These are phyloP conservation scores for Penaeus japonicus DNA, from an alignment of 1,140 invertebrate species.

Conservation along the genomic window DNA sequence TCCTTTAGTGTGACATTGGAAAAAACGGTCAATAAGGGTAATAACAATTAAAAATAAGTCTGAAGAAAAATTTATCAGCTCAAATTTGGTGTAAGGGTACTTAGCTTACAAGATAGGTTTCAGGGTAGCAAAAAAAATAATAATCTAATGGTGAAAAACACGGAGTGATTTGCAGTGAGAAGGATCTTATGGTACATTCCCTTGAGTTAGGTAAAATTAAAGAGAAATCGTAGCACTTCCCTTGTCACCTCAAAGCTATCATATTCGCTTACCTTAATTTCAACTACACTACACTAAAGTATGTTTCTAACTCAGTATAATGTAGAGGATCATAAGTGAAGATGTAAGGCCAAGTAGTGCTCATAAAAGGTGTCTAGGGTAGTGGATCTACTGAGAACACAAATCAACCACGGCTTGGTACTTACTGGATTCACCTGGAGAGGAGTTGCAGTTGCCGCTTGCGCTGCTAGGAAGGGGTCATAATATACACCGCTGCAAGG, in stretches of 20 bases:
- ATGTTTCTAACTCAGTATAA: not conserved
- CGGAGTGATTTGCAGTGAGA: not conserved
- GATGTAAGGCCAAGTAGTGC: not conserved
- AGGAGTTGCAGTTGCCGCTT: slow-evolving; percentile 76
- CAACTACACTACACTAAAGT: not conserved
- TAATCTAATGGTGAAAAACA: too few species aligned
- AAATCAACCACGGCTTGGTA: slow-evolving; percentile 23
- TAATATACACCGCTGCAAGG: slow-evolving; percentile 83
- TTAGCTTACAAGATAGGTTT: too few species aligned
- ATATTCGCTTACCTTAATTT: slow-evolving; percentile 26
- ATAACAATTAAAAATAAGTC: not conserved
- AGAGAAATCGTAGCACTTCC: slow-evolving; percentile 17
- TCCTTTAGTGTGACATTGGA: slow-evolving; percentile 25
- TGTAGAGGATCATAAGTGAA: not conserved
- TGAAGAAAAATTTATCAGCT: too few species aligned
- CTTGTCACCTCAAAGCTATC: slow-evolving; percentile 38
- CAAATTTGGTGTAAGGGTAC: too few species aligned
- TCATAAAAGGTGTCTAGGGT: slow-evolving; percentile 14
- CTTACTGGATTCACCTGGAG: slow-evolving; percentile 77
- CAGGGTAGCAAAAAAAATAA: too few species aligned
- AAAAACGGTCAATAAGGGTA: not conserved
- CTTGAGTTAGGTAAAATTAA: slow-evolving; percentile 16
- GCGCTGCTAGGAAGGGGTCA: slow-evolving; percentile 92
- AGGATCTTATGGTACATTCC: slow-evolving; percentile 50
- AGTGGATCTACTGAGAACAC: not conserved